A percentile compares a stretch with the other conserved stretches of the same genome.
Conservation (phyloP, 2,888 invertebrate genomes). For the Hemithea aestivaria region DNA sequence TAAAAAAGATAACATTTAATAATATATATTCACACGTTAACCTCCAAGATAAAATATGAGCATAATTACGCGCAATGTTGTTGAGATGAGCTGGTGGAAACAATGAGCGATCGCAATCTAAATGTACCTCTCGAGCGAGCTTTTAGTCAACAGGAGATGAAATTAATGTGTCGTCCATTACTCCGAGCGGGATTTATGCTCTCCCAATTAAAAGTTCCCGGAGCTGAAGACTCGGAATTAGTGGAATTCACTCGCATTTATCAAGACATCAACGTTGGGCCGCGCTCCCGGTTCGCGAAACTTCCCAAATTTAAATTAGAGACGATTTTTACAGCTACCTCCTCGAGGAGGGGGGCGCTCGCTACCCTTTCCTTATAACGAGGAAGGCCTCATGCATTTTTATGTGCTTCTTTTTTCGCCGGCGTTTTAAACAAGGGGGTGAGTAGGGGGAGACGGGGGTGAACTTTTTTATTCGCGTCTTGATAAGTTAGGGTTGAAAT, state of each 20-base stretch:
- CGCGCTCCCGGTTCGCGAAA: slow-evolving; percentile 66
- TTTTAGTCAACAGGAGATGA: slow-evolving; percentile 68
- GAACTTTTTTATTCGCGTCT: slow-evolving; percentile 80
- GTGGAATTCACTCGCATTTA: slow-evolving; percentile 75
- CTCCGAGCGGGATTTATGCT: slow-evolving; percentile 63
- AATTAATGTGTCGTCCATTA: slow-evolving; percentile 71
- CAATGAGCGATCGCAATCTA: slow-evolving; percentile 73
- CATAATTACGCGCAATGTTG: too few relatives aligned
- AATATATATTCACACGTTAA: too few relatives aligned
- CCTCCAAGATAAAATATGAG: too few relatives aligned
- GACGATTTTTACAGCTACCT: slow-evolving; percentile 80
- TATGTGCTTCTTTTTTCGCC: slow-evolving; percentile 81
- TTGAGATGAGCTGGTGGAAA: slow-evolving; percentile 39
- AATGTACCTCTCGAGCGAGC: slow-evolving; percentile 53
- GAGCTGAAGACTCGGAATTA: slow-evolving; percentile 74
- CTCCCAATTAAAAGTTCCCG: slow-evolving; percentile 75
- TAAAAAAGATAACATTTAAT: too few relatives aligned
- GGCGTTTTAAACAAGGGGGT: slow-evolving; percentile 80
- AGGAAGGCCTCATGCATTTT: slow-evolving; percentile 81
- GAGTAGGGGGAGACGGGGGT: slow-evolving; percentile 72
- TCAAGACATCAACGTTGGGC: slow-evolving; percentile 77
- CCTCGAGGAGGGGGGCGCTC: slow-evolving; percentile 59
- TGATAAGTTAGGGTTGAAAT: slow-evolving; percentile 81
- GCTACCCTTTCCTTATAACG: slow-evolving; percentile 80
- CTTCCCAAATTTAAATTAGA: slow-evolving; percentile 80